A percentile compares a stretch with the other conserved stretches of the same genome.
These are phyloP conservation scores for Coremacera marginata DNA, from an alignment of 2,888 invertebrate genomes.

Conservation along the genomic window DNA sequence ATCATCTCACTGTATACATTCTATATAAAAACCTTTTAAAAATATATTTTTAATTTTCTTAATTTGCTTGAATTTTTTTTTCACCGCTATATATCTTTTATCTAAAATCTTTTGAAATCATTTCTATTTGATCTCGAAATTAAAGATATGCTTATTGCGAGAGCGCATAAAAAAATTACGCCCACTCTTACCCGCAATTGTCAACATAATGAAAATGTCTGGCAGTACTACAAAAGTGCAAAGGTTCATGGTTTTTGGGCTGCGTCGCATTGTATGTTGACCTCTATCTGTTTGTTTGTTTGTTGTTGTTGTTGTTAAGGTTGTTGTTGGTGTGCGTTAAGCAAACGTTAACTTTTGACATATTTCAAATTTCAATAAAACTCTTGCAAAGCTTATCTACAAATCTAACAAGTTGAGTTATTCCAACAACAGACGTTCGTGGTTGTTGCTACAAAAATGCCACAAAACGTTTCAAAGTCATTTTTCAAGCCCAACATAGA, in stretches of 20 bases:
- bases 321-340: not conserved
- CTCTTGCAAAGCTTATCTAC: constrained; percentile 40
- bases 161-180: not conserved
- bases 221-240: constrained; percentile 22
- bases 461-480: constrained; percentile 64
- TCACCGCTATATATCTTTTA: not conserved
- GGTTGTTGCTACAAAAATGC: constrained; percentile 57
- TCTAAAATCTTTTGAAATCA: constrained; percentile 26
- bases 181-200: not conserved
- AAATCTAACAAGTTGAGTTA: constrained; percentile 45
- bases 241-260: not conserved
- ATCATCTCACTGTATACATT: not conserved
- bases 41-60: constrained; percentile 29
- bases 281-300: not conserved
- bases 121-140: constrained; percentile 34
- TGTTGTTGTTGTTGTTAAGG: not conserved
- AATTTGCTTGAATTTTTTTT: constrained; percentile 15
- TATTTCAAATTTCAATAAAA: constrained; percentile 54
- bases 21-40: not conserved
- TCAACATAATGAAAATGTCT: constrained; percentile 1
- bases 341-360: constrained; percentile 48
- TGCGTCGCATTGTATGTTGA: not conserved
- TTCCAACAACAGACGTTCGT: constrained; percentile 3
- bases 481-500: constrained; percentile 59
- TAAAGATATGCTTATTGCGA: constrained; percentile 10